Base-by-base conservation (phyloP, 1,140 invertebrate genomes). In the Zaprionus ornatus region DNA sequence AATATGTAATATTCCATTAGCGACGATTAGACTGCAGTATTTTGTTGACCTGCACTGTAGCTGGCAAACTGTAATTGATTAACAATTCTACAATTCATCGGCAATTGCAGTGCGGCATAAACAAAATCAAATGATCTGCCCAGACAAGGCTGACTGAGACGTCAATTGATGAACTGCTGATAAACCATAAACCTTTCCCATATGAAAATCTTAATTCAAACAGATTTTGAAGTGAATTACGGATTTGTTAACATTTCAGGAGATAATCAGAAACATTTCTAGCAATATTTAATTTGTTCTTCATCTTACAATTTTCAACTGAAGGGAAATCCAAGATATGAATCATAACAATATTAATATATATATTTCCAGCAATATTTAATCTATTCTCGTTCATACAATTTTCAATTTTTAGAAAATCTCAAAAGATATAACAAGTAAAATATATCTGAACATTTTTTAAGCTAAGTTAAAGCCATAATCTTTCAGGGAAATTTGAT, bases 41-140 rank as follows among this genome's bases (percentile, higher is more conserved):
- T 70, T 23, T 12, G 1, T 35, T 79, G 80, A 37, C 23, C 57
- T 64, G 77, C 63, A 62, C 59, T 82, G 71, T 83, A 21, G 19
- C 6, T 17, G 50, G n/a, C 37, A 3, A 3, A 6, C 23, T 19
- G 15, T 13, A 37, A 67, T 54, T 67, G 35, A 54, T 60, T 48
- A 64, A 55, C 25, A 74, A 62, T 56, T 69, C 5, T 29, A 56
- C 48, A 68, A 61, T 21, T 61, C 55, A 74, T 68, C 7, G 0
- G 54, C 42, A 45, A 59, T 6, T 70, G 25, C 45, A 70, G 17
- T 45, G 56, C 25, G 45, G 59, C 55, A 68, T 42, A 60, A 61
- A 63, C 62, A 66, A 76, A 35, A 17, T 64, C 52, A 19, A 50
- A 12, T 50, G 4, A 50, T 50, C 29, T 45, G 13, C 42, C 21